Evolutionary conservation across 2,797 vertebrate genomes (phyloP), one percentile per base, ranked within the genome.

Genomic region (Pseudomugil gertrudae): DNA sequence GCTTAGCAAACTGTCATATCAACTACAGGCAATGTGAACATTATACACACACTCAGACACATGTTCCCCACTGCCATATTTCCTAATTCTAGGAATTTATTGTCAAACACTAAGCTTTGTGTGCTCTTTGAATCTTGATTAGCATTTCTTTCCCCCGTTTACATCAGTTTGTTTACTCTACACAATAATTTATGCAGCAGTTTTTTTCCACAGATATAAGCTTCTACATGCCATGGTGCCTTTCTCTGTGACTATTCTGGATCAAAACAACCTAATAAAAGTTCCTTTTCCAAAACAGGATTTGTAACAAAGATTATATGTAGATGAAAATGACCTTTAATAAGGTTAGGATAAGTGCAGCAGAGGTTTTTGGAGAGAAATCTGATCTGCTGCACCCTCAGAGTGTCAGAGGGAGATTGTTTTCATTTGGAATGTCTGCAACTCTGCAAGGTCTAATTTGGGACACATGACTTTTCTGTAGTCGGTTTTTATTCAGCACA

Each of bases 1-100:
- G 84, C 88, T 92, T 88, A 90, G 66, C 0, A 24, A 82, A 82
- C 76, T 69, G 84, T 85, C 86, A 50, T 83, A 84, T 89, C 83
- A 86, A 83, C 86, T 63, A 45, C 66, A 27, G 72, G 70, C 74
- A 76, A 67, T 74, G 63, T 57, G 74, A 83, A 80, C 76, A 66
- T 66, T 74, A 88, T 29, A 80, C 83, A 79, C 54, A 26, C 76
- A 67, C 71, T 48, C 57, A 0, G 2, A 55, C 75, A 74, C 67
- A 65, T 78, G 79, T 74, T 69, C 73, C 67, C 74, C 66, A 33
- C 66, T 17, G 76, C 27, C 65, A 72, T 33, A 43, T 66, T 77
- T 51, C 52, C 43, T 55, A 26, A 82, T 77, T 66, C 43, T 38
- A 61, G 63, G 77, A 72, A 74, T 83, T 74, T 69, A 59, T 56